Evolutionary conservation across 2,888 invertebrate genomes (phyloP).

Genomic region (Nomada goodeniana): DNA sequence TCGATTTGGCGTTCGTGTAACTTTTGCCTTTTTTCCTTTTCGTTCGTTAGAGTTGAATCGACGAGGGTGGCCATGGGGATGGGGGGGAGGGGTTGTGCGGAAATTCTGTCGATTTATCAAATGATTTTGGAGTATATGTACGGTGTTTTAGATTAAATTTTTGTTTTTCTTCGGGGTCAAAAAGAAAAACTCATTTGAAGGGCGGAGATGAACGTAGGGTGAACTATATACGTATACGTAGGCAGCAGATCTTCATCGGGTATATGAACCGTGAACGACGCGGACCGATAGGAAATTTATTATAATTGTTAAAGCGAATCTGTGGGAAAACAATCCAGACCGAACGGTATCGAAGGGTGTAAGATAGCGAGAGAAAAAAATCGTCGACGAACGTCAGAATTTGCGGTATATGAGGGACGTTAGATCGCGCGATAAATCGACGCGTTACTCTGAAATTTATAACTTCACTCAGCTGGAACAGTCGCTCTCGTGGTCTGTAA

Average conservation of each 20-base stretch:
- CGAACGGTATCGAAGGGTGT: background rate
- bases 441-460: conserved; percentile 59
- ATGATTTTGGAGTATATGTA: no score
- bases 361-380: conserved; percentile 25
- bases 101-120: background rate
- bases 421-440: conserved; percentile 48
- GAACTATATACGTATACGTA: background rate
- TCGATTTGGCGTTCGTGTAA: conserved; percentile 7
- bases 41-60: no score
- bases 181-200: background rate
- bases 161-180: no score
- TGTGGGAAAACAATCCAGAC: background rate
- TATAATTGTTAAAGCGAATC: conserved; percentile 52
- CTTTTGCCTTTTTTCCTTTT: background rate
- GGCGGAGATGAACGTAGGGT: background rate
- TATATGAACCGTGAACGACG: conserved; percentile 40
- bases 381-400: conserved; percentile 10
- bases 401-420: conserved; percentile 9
- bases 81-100: no score
- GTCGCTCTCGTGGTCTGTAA: conserved; percentile 54
- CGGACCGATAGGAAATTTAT: conserved; percentile 67
- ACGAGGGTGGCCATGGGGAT: no score
- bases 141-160: no score
- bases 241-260: conserved; percentile 39
- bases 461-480: conserved; percentile 47